These are phyloP conservation scores for roundworm (Caenorhabditis elegans) DNA, from an alignment of 1,140 invertebrate genomes.

Conservation along the genomic window WBcel235 BX284602.5:9943501-9944000, in stretches of 20 bases:
- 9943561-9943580: constrained; percentile 47
- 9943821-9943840: too few species aligned
- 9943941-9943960: neutral
- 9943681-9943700: constrained; percentile 51
- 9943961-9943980: too few species aligned
- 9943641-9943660: too few species aligned
- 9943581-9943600: constrained; percentile 58
- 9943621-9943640: constrained; percentile 46
- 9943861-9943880: too few species aligned
- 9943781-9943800: constrained; percentile 35
- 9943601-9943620: constrained; percentile 58
- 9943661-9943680: constrained; percentile 37
- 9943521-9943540: constrained; percentile 25
- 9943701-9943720: constrained; percentile 48
- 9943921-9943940: too few species aligned
- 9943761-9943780: constrained; percentile 49
- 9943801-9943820: too few species aligned
- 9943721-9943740: constrained; percentile 49
- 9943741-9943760: constrained; percentile 74
- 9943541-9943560: constrained; percentile 41
- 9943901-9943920: too few species aligned
- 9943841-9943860: too few species aligned
- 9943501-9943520: too few species aligned
- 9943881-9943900: too few species aligned
- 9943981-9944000: neutral